These are phyloP conservation scores for Drosophila nannoptera DNA, from an alignment of 1,140 invertebrate genomes.

Conservation along the genomic window DNA sequence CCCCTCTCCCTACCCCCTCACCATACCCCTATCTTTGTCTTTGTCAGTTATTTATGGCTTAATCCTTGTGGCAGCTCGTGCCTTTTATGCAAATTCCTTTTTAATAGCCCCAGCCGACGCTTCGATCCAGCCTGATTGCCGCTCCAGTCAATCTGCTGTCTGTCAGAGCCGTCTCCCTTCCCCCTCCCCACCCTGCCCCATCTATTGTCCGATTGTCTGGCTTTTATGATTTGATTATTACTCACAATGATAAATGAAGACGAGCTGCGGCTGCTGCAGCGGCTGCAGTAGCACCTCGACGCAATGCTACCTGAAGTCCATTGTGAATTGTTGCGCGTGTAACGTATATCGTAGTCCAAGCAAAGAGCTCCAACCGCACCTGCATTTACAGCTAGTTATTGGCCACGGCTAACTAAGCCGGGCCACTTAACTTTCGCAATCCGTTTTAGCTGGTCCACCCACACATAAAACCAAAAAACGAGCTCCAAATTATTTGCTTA, in stretches of 20 bases:
- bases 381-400: conserved; percentile 9
- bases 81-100: conserved; percentile 73
- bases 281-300: conserved; percentile 69
- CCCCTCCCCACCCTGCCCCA: not conserved
- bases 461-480: conserved; percentile 14
- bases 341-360: conserved; percentile 24
- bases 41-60: conserved; percentile 66
- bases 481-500: conserved; percentile 24
- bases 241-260: conserved; percentile 77
- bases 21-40: not conserved
- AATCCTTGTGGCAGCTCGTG: conserved; percentile 67
- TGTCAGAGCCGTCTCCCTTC: not conserved
- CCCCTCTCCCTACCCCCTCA: not conserved
- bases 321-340: conserved; percentile 12
- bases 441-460: conserved; percentile 24
- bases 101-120: conserved; percentile 60
- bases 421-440: not conserved
- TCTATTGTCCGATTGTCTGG: conserved; percentile 55
- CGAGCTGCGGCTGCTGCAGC: conserved; percentile 48
- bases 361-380: not conserved
- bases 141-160: conserved; percentile 15
- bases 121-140: conserved; percentile 56
- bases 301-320: conserved; percentile 58
- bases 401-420: not conserved
- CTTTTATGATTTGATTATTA: conserved; percentile 73